Evolutionary conservation across 2,113 vertebrate species (phyloP), one percentile per base, ranked within the genome.

Genomic region (Sebastes fasciatus): DNA sequence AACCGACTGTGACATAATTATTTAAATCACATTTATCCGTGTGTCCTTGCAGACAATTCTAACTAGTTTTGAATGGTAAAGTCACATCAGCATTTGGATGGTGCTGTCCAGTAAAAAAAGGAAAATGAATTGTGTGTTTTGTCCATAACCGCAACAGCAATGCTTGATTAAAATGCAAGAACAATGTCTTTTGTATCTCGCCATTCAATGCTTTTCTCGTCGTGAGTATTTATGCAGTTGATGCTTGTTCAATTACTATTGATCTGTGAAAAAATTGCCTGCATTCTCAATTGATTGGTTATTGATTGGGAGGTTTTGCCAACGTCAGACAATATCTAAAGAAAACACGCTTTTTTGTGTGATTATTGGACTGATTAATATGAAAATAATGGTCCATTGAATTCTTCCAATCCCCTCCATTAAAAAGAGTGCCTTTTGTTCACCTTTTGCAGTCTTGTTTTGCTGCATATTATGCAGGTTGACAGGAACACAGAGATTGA

Each of bases 1-100:
- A 79, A 79, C 74, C 51, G 12, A 54, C 77, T 70, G 54, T 65
- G 85, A 74, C 86, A 68, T 78, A 65, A 83, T 86, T 67, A 61
- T 73, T 82, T 68, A 48, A 88, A 91, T 82, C 21, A 2, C 26
- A 66, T 85, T 75, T 70, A 60, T 79, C 63, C 6, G 2, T 46
- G 14, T 64, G 64, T 68, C 61, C 70, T 19, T 6, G 71, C 74
- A 67, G 76, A 75, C 40, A 19, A 70, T 63, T 72, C 23, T 74
- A 65, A 63, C 65, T 23, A 4, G 57, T 79, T 84, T 87, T 7
- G 23, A 70, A 85, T 46, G 72, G 49, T 55, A 1, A 46, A 61
- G 67, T 49, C n/a, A 4, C 62, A 43, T 75, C 51, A 74, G 64
- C 75, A 19, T 71, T 64, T 23, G 52, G 8, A 3, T 43, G 6